Conservation (phyloP, 1,140 invertebrate species). For the Calephelis virginiensis region DNA sequence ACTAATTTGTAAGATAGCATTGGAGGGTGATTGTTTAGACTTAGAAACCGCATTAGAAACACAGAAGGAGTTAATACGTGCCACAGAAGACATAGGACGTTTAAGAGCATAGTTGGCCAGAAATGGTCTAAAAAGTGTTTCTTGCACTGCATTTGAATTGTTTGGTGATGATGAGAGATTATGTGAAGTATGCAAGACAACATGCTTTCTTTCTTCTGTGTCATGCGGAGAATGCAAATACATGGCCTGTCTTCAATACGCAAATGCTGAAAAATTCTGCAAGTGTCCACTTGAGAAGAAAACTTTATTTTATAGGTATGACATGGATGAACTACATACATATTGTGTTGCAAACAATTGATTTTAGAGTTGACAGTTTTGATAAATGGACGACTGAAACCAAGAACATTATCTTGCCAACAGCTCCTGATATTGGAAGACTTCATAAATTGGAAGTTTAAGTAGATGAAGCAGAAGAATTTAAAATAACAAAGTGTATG, state of each 20-base stretch:
- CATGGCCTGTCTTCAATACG: conserved; percentile 94
- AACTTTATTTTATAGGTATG: conserved; percentile 92
- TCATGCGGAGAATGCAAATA: conserved; percentile 90
- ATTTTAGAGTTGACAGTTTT: conserved; percentile 93
- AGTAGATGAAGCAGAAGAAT: conserved; percentile 69
- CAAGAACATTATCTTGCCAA: conserved; percentile 89
- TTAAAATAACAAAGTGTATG: conserved; percentile 75
- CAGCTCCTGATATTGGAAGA: conserved; percentile 83
- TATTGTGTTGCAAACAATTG: conserved; percentile 92
- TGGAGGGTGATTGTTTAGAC: conserved; percentile 92
- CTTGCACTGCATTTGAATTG: conserved; percentile 94
- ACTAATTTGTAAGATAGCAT: conserved; percentile 98
- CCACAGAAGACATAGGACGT: conserved; percentile 90
- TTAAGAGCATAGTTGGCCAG: conserved; percentile 86
- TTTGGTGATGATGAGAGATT: conserved; percentile 97
- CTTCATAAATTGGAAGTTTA: conserved; percentile 81
- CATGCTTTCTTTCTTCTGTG: conserved; percentile 97
- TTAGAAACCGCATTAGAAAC: conserved; percentile 91
- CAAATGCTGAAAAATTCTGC: conserved; percentile 86
- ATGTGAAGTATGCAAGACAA: conserved; percentile 97
- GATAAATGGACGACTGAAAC: conserved; percentile 94
- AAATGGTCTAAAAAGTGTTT: conserved; percentile 90
- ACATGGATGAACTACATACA: conserved; percentile 95
- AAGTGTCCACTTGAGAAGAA: conserved; percentile 89
- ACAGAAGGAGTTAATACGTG: conserved; percentile 91